Evolutionary conservation across 2,797 vertebrate genomes (phyloP).

Genomic region (Luscinia megarhynchos): DNA sequence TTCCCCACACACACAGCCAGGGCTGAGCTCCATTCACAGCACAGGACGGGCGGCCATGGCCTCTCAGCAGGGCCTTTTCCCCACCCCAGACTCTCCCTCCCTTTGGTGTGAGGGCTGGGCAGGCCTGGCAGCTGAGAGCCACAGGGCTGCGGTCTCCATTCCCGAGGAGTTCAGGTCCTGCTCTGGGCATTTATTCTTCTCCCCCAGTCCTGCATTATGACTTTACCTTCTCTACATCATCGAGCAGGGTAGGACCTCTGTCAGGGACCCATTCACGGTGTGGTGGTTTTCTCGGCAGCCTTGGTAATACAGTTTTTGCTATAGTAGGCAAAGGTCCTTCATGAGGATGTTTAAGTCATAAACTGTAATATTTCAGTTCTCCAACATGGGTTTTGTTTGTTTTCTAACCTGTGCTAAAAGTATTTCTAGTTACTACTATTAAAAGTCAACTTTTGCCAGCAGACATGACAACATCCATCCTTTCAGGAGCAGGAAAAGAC

Average conservation of each 20-base stretch:
- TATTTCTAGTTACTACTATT: background rate
- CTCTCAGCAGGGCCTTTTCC: no score
- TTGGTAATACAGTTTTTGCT: background rate
- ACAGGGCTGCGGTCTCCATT: background rate
- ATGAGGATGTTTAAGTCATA: background rate
- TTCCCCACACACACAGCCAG: no score
- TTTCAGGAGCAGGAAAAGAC: background rate
- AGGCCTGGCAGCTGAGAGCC: no score
- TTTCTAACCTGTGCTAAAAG: background rate
- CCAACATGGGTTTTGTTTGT: background rate
- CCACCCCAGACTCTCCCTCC: no score
- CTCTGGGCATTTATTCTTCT: background rate
- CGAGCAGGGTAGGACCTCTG: fast-evolving
- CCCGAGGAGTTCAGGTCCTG: no score
- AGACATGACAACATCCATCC: background rate
- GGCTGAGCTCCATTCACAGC: no score
- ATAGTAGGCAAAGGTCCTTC: background rate
- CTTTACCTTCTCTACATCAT: background rate
- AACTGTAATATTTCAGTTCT: background rate
- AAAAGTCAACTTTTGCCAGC: background rate
- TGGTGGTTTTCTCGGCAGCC: background rate
- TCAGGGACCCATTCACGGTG: no score
- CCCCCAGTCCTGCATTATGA: background rate
- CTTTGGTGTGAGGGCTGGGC: no score
- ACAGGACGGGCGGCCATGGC: no score